phyloP scores from a whole-genome alignment of 2,113 vertebrate genomes.

The Crocuta crocuta region DNA sequence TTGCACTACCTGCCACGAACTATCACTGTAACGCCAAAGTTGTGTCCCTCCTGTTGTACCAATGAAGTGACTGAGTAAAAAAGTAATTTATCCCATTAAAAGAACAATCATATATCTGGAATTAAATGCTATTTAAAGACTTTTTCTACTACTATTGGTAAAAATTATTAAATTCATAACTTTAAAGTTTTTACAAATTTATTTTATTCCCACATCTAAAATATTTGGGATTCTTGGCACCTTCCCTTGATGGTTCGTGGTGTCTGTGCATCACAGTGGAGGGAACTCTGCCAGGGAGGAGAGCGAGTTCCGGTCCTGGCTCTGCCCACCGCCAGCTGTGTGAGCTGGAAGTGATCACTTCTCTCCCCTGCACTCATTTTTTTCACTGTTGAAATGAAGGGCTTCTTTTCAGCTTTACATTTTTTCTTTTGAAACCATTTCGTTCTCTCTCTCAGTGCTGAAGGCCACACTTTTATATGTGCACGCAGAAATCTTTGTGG shows the following conservation, averaged over 20 bases:
- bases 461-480: background rate
- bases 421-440: background rate
- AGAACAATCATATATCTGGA: background rate
- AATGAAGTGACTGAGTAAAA: background rate
- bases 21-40: background rate
- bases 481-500: background rate
- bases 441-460: background rate
- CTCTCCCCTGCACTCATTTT: background rate
- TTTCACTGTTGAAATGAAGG: background rate
- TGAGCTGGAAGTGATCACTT: background rate
- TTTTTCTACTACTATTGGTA: background rate
- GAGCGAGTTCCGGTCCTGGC: background rate
- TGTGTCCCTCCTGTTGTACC: background rate
- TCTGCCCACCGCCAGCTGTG: background rate
- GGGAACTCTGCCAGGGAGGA: background rate
- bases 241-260: background rate
- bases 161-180: background rate
- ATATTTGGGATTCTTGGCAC: conserved; percentile 13
- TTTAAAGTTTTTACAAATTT: background rate
- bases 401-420: background rate
- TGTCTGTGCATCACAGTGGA: background rate
- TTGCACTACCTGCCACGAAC: background rate
- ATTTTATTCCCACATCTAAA: background rate
- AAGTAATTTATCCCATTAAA: background rate
- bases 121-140: background rate